phyloP scores from a whole-genome alignment of 2,888 invertebrate genomes.

The Glomeris marginata region DNA sequence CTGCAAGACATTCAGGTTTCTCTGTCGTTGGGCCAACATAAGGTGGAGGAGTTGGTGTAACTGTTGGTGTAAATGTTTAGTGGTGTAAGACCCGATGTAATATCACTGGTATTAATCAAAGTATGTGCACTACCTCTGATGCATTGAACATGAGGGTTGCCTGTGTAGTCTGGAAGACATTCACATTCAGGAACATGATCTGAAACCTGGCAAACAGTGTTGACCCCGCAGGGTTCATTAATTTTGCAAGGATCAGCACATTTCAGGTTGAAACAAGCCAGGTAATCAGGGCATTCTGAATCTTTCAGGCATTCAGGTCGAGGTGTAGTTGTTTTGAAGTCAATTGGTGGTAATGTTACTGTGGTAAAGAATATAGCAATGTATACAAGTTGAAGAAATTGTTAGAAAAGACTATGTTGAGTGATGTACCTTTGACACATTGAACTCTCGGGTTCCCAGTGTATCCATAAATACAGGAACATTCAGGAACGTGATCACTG shows the following conservation, averaged over 20 bases:
- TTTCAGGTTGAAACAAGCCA: conserved; percentile 66
- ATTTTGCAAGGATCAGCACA: conserved; percentile 58
- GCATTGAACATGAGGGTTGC: conserved; percentile 46
- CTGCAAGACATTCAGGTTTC: conserved; percentile 34
- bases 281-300: conserved; percentile 57
- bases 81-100: no score
- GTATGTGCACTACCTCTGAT: no score
- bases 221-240: conserved; percentile 14
- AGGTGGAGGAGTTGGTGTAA: not conserved
- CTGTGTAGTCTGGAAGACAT: conserved; percentile 77
- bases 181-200: conserved; percentile 80
- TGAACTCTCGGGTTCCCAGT: conserved; percentile 61
- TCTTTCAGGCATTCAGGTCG: conserved; percentile 77
- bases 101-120: no score
- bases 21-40: not conserved
- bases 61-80: not conserved
- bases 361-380: no score
- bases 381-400: not conserved
- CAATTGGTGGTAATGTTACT: no score
- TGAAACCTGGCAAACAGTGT: conserved; percentile 12
- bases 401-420: not conserved
- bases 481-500: conserved; percentile 56
- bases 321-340: not conserved
- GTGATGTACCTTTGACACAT: conserved; percentile 34
- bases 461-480: conserved; percentile 55